Evolutionary conservation across 2,888 invertebrate species (phyloP), one percentile per base, ranked within the genome.

Genomic region (Euproctis similis): DNA sequence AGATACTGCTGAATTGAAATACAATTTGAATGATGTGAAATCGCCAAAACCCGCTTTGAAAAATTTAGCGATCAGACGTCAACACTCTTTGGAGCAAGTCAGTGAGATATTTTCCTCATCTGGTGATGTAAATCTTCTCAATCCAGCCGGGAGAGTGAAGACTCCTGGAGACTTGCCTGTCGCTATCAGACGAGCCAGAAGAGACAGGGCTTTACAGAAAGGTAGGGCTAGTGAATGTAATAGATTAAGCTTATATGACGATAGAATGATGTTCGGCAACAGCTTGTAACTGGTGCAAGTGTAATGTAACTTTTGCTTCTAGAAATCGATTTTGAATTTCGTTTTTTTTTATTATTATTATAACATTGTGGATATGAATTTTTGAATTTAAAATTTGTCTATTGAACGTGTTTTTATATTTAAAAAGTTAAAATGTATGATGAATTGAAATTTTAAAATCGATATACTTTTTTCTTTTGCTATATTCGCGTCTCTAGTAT

Each of bases 201-300:
- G 90, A 2, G 86, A 86, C 20, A 84, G 89, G 38, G 90, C 90
- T 1, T 24, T 81, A n/a, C 80, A 80, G 37, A 77, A 75, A 27
- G 78, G 78, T 0, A 57, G 82, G 10, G 73, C 75, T 0, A 74
- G 55, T 8, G 81, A 82, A 11, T 88, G 89, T 22, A 90, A 91
- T 42, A 87, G 96, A 41, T 88, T 96, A 51, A 95, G 95, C 24
- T 77, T 96, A 10, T 95, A 95, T 55, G 95, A 95, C 53, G 96
- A 96, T 62, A 86, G 95, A 22, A 94, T 95, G 88, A 95, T 96
- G 95, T 88, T 88, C 43, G 85, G 85, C 0, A 87, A 87, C 46
- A 86, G 82, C 53, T 54, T 85, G 49, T 84, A 65, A 53, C 27
- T 26, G 24, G n/a, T n/a, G n/a, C n/a, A 23, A 12, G 11, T 20